Base-by-base conservation (phyloP, 2,888 invertebrate species). In the Horisme vitalbata region DNA sequence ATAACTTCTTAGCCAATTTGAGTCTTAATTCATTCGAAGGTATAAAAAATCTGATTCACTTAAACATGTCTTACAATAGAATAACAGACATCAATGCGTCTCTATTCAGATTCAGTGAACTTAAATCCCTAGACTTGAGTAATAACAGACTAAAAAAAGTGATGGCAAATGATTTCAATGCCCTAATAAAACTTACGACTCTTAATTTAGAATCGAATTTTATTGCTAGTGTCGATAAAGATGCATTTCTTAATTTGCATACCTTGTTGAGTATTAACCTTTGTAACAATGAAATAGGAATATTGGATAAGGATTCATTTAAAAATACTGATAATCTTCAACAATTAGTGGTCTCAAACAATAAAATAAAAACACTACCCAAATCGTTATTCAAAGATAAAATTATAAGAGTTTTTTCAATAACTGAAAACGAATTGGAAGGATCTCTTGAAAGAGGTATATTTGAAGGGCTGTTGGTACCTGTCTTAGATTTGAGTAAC, bases 1-100 rank as follows among this genome's bases (percentile, higher is more conserved):
- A 77, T 37, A 84, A 85, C 46, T 65, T 59, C 3, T 68, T 84
- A 5, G 59, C 67, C 14, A 24, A 30, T 0, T 38, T 84, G 21
- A 62, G 54, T 35, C 57, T 49, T 3, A 45, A 67, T 8, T 71
- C 75, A 10, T 83, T 83, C 45, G 82, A 81, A 52, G 83, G 83
- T 1, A 51, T 75, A 1, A 70, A 59, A 43, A 66, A 68, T 15
- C 44, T 83, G n/a, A 23, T 52, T 7, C 21, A 61, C 47, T 61
- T 84, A 3, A 68, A 75, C 45, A 43, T 84, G 1, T 74, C 80
- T 1, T 45, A 69, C 24, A 84, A 84, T 31, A 61, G 63, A 24
- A 57, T 85, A 32, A 34, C 51, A 4, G 71, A 74, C 23, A 66
- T 83, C 1, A 72, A 75, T 53, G 56, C 60, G 4, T 69, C 79